These are phyloP conservation scores for Leucophenga varia DNA, from an alignment of 1,140 invertebrate genomes.

Conservation along the genomic window DNA sequence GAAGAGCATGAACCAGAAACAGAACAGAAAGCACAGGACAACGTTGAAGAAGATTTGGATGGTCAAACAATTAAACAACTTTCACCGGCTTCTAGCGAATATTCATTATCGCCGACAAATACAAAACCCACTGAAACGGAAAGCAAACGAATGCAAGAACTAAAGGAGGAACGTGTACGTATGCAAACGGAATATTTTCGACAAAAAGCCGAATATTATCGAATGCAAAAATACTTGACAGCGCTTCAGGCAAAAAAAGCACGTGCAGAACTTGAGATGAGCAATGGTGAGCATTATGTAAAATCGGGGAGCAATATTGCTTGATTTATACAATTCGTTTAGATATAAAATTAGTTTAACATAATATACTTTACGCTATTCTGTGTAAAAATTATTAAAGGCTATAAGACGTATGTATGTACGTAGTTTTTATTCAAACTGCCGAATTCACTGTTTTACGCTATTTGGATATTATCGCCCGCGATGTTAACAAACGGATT, in stretches of 20 bases:
- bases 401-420: too few relatives aligned
- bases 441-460: too few relatives aligned
- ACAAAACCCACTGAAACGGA: neutral
- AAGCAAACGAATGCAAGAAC: conserved; percentile 19
- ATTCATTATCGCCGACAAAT: conserved; percentile 1
- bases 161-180: conserved; percentile 32
- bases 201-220: conserved; percentile 36
- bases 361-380: too few relatives aligned
- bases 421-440: too few relatives aligned
- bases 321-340: too few relatives aligned
- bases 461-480: too few relatives aligned
- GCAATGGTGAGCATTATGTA: neutral
- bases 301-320: too few relatives aligned
- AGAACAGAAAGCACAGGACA: neutral
- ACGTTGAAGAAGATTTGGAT: conserved; percentile 6
- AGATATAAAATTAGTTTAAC: too few relatives aligned
- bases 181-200: conserved; percentile 36
- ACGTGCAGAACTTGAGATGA: conserved; percentile 26
- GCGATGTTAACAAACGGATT: too few relatives aligned
- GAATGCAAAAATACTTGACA: conserved; percentile 41
- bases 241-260: conserved; percentile 35
- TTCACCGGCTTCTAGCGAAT: conserved; percentile 14
- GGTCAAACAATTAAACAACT: too few relatives aligned
- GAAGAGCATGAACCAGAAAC: conserved; percentile 3
- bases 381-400: too few relatives aligned